Evolutionary conservation across 2,113 vertebrate genomes (phyloP).

Genomic region (Orthochromis malagaraziensis): DNA sequence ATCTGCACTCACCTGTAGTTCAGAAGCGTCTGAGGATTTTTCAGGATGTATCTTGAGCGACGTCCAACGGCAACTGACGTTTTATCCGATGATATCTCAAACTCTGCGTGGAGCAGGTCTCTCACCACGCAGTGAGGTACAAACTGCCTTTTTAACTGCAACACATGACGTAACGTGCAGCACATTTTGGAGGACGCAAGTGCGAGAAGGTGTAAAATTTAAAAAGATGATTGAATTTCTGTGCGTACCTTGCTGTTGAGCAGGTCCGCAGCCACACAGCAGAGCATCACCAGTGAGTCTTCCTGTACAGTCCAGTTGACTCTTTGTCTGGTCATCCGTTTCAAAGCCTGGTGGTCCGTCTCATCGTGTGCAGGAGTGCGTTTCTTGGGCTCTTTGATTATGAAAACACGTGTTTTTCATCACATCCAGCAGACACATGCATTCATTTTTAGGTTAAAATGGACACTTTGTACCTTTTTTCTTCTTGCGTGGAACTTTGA

Average conservation of each 20-base stretch:
- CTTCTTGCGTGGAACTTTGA: conserved; percentile 41
- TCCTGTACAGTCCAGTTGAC: conserved; percentile 88
- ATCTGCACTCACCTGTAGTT: conserved; percentile 81
- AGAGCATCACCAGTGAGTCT: conserved; percentile 91
- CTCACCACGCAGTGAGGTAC: conserved; percentile 88
- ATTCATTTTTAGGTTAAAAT: fast-evolving
- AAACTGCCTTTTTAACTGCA: conserved; percentile 84
- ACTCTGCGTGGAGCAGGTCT: conserved; percentile 85
- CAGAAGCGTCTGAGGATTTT: conserved; percentile 87
- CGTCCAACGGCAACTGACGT: conserved; percentile 87
- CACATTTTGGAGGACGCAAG: fast-evolving
- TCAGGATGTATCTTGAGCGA: conserved; percentile 87
- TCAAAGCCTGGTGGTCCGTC: conserved; percentile 83
- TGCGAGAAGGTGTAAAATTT: not conserved
- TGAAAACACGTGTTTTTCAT: not conserved
- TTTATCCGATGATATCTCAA: conserved; percentile 88
- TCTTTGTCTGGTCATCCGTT: conserved; percentile 86
- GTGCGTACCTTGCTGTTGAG: conserved; percentile 84
- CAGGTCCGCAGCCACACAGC: conserved; percentile 83
- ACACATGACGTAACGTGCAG: not conserved
- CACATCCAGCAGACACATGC: fast-evolving
- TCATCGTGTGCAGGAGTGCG: conserved; percentile 78
- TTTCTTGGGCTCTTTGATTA: conserved; percentile 35
- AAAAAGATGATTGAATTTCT: not conserved
- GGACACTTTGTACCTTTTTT: conserved; percentile 30